These are phyloP conservation scores for Prorops nasuta DNA, from an alignment of 1,140 invertebrate genomes.

Conservation along the genomic window DNA sequence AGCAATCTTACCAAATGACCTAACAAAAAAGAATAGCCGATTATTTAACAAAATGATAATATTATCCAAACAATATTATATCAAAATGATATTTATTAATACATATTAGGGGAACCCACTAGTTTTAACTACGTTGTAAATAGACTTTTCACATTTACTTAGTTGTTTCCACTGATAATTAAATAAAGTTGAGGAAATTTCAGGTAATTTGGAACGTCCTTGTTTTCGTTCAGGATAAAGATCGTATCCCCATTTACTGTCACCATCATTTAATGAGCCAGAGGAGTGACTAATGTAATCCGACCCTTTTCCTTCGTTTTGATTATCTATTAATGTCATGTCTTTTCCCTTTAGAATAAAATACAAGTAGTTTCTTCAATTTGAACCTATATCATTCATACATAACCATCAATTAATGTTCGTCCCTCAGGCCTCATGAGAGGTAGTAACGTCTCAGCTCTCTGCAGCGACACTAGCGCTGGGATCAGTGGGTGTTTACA, in stretches of 20 bases:
- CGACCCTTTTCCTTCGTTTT: no score
- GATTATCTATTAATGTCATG: no score
- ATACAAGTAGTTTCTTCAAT: no score
- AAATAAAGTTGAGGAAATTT: slow-evolving; percentile 59
- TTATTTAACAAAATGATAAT: not conserved
- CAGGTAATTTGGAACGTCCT: slow-evolving; percentile 56
- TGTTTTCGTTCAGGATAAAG: slow-evolving; percentile 82
- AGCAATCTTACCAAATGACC: slow-evolving; percentile 83
- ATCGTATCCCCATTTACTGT: slow-evolving; percentile 50
- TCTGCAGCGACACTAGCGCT: no score
- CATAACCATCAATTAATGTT: no score
- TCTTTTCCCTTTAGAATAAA: no score
- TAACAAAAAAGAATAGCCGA: slow-evolving; percentile 33
- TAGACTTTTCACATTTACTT: slow-evolving; percentile 78
- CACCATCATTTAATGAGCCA: not conserved
- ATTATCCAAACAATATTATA: not conserved
- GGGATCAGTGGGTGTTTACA: no score
- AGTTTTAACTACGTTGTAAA: slow-evolving; percentile 71
- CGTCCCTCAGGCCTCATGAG: no score
- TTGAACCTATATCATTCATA: no score
- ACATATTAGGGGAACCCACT: no score
- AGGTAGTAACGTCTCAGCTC: no score
- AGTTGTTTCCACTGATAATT: slow-evolving; percentile 68
- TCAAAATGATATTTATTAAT: slow-evolving; percentile 7
- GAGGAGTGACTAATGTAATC: no score